Evolutionary conservation across 2,797 vertebrate species (phyloP).

Genomic region (Enteromius paludinosus): DNA sequence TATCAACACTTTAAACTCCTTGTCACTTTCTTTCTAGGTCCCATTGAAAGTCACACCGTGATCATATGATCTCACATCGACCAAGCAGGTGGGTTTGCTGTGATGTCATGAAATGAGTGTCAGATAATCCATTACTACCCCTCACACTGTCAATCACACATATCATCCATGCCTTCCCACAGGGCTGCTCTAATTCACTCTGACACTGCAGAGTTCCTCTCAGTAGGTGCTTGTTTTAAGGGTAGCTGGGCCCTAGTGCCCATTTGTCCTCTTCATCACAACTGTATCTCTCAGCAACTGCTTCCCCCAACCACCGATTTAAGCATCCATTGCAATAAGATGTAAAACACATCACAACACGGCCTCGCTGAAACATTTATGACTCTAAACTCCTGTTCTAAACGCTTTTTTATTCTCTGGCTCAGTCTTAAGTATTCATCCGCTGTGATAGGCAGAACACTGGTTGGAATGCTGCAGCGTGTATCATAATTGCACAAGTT

Average conservation of each 20-base stretch:
- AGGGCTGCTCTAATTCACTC: constrained; percentile 23
- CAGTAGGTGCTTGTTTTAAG: constrained; percentile 27
- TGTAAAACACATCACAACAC: constrained; percentile 16
- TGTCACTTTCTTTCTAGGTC: constrained; percentile 23
- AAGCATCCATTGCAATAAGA: constrained; percentile 14
- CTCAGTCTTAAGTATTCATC: constrained; percentile 20
- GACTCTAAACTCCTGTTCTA: constrained; percentile 32
- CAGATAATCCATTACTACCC: constrained; percentile 37
- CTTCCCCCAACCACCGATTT: constrained; percentile 3
- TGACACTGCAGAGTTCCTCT: constrained; percentile 34
- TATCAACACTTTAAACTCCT: neutral
- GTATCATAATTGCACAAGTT: constrained; percentile 55
- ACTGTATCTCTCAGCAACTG: neutral
- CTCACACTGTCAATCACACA: constrained; percentile 32
- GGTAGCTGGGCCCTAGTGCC: constrained; percentile 17
- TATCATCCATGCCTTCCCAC: constrained; percentile 34
- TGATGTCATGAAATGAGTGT: constrained; percentile 44
- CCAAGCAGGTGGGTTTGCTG: constrained; percentile 41
- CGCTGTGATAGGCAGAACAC: constrained; percentile 6
- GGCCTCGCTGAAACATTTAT: constrained; percentile 30
- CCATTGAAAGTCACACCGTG: constrained; percentile 8
- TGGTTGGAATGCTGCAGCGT: constrained; percentile 33
- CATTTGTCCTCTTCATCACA: constrained; percentile 7
- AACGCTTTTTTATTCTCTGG: constrained; percentile 10
- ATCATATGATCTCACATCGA: constrained; percentile 28